Base-by-base conservation (phyloP, 2,113 vertebrate species). In the Callospermophilus lateralis region DNA sequence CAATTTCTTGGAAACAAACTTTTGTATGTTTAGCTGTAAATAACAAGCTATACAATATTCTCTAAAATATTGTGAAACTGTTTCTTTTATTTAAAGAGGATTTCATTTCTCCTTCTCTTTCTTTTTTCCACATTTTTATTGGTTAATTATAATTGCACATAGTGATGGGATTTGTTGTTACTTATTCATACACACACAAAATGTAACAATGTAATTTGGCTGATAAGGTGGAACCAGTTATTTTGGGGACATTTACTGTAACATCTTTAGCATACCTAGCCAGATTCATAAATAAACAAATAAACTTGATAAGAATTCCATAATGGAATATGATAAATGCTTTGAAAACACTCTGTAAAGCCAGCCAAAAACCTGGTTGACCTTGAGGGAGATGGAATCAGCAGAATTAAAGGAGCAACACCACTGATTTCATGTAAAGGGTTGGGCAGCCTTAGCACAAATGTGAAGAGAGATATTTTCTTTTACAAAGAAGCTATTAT, bases 1-100 rank as follows among this genome's bases (percentile, higher is more conserved):
- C n/a, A 70, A 68, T 93, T 91, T 89, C 79, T 84, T 90, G 53
- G 63, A 97, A 96, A 90, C 11, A 61, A 39, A 76, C 8, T n/a
- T 55, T 91, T 97, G 42, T 45, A 19, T 89, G n/a, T 86, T 95
- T 92, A 37, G 24, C 68, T 93, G 22, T 68, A 45, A 91, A 87
- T 79, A 90, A 63, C 30, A 87, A 39, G 19, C 51, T 91, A 39
- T 30, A n/a, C 16, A 74, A 81, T 42, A 51, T 67, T 94, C 48
- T 79, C 3, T 67, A 89, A 91, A 80, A 79, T 92, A 84, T 26
- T 67, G 16, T 32, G 17, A 93, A 85, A 55, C 22, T 61, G 70
- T 19, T 94, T 39, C 19, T 91, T 84, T 51, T 51, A 12, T 51
- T 51, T 51, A 51, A 22, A 63, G 61, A 63, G 24, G 61, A 11